These are phyloP conservation scores for Pogonognathellus flavescens DNA, from an alignment of 1,140 invertebrate genomes.

Conservation along the genomic window DNA sequence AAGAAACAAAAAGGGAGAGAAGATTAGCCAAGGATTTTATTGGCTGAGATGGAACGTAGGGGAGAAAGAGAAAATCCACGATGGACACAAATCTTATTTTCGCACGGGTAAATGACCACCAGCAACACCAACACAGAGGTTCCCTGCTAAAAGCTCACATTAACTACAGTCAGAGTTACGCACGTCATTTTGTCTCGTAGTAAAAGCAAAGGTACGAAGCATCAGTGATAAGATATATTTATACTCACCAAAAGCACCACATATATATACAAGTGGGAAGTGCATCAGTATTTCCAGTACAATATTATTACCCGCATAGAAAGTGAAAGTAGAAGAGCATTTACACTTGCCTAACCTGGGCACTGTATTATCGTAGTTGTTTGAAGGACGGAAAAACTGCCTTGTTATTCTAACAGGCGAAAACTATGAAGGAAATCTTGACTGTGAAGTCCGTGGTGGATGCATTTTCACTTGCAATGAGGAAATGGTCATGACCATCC, in stretches of 20 bases:
- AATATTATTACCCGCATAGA: too few relatives aligned
- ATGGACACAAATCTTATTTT: conserved; percentile 36
- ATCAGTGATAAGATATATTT: neutral
- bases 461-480: conserved; percentile 6
- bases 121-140: conserved; percentile 17
- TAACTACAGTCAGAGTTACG: neutral
- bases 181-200: neutral
- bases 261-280: neutral
- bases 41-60: neutral
- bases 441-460: neutral
- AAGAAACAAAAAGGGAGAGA: neutral
- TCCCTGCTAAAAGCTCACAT: conserved; percentile 11
- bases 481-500: conserved; percentile 7
- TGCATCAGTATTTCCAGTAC: neutral
- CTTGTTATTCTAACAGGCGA: too few relatives aligned
- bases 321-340: too few relatives aligned
- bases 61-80: conserved; percentile 16
- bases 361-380: too few relatives aligned
- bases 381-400: too few relatives aligned
- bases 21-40: conserved; percentile 11
- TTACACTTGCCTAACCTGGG: too few relatives aligned
- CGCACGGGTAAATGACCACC: conserved; percentile 35
- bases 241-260: neutral
- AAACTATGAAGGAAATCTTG: too few relatives aligned
- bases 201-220: conserved; percentile 1